Evolutionary conservation across 1,140 invertebrate genomes (phyloP), one percentile per base, ranked within the genome.

Genomic region (Ylistrum balloti): DNA sequence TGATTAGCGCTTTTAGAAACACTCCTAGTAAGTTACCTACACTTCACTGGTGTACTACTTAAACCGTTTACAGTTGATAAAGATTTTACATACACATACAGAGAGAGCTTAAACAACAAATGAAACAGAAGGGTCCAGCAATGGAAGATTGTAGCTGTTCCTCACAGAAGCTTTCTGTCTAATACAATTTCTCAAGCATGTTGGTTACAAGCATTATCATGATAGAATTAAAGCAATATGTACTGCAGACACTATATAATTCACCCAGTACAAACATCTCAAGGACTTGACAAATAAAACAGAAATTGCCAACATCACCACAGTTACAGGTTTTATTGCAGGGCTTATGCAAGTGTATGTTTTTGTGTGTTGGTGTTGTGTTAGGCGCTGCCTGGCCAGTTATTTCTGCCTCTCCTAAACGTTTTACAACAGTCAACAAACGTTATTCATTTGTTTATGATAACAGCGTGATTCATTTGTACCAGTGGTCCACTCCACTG

Each of bases 191-290:
- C 35, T 38, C 35, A 45, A 9, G 41, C 10, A 45, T 45, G 9
- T 17, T 17, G 41, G 10, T 74, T 74, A 74, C 22, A 5, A 74
- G n/a, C 56, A 74, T 74, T 74, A 74, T 56, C 2, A 56, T 28
- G 56, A 74, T n/a, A 74, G 56, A 74, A 74, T 74, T 74, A 74
- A 74, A n/a, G 56, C 56, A 74, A 74, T 74, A 74, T 74, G 56
- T n/a, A 28, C 56, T n/a, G 5, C 56, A 74, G 22, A 74, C n/a
- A 28, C 56, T 74, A 1, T n/a, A 28, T 28, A 74, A 28, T 17
- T 28, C 56, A 74, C 56, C n/a, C 22, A 9, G n/a, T 74, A 74
- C 56, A 74, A 74, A 74, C 56, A 74, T 74, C 56, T 74, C n/a
- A 74, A n/a, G 56, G 56, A 74, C 56, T n/a, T 74, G 56, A 74